Evolutionary conservation across 1,140 invertebrate species (phyloP), one percentile per base, ranked within the genome.

Genomic region (Chionoecetes opilio): DNA sequence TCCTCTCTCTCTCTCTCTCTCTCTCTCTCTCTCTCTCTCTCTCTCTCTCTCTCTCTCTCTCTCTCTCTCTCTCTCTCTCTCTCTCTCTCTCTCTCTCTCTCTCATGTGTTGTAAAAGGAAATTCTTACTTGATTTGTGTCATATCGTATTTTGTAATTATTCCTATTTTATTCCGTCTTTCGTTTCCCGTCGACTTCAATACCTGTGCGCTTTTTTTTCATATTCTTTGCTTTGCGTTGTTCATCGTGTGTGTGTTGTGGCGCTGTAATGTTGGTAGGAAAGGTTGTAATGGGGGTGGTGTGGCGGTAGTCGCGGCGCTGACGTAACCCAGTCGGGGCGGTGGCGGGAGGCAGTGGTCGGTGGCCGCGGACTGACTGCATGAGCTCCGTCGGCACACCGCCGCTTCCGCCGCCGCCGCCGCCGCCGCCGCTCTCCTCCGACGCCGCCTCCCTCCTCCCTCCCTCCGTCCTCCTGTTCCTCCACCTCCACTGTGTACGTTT

Each of bases 1-100:
- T 17, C 37, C 17, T n/a, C 29, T n/a, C 17, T 89, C 87, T 14
- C 11, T 14, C 87, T 37, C 34, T 35, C 87, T 35, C 34, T 35
- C 87, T 35, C 34, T 35, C 87, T 89, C 34, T 35, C 87, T 89
- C 34, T 35, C 87, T 89, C 35, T 38, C 87, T 89, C 35, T 89
- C 87, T 89, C 86, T 35, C 32, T 32, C 86, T 87, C 32, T 32
- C 86, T 87, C 32, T 87, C 32, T 35, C 86, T 87, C 32, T 35
- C 29, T 35, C 86, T 87, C 46, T 53, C 46, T 53, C 46, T 53
- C 46, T 53, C 46, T 53, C 46, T 53, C 46, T 53, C 46, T 53
- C 46, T 53, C 46, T 53, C 46, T 53, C 46, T 53, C 46, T 53
- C 46, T 53, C 46, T 53, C 46, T 53, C 46, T 53, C 46, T 53